phyloP scores from a whole-genome alignment of 1,140 invertebrate species.

The Rhynchophorus ferrugineus region DNA sequence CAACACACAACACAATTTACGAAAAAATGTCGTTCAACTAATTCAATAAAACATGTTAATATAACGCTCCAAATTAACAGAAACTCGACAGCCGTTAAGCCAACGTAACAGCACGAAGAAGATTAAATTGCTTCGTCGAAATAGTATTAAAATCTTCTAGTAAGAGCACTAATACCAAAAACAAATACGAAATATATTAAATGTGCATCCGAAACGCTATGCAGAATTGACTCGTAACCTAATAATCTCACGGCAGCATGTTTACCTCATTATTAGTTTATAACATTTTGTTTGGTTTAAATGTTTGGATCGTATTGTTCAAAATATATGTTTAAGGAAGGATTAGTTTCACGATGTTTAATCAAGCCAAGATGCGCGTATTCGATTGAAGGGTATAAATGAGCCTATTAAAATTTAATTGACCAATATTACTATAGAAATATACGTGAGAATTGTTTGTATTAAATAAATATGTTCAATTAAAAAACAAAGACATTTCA shows the following conservation, averaged over 20 bases:
- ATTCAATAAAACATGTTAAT: too few relatives aligned
- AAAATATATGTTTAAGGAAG: conserved; percentile 19
- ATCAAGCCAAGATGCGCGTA: neutral
- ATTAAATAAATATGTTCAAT: too few relatives aligned
- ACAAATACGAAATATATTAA: neutral
- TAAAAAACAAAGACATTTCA: too few relatives aligned
- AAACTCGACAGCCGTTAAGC: too few relatives aligned
- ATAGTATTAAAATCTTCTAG: neutral
- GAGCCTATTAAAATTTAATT: conserved; percentile 4
- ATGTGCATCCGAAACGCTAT: neutral
- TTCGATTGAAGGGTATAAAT: neutral
- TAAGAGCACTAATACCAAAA: neutral
- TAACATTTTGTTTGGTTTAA: conserved; percentile 24
- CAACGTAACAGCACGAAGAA: too few relatives aligned
- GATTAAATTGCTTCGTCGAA: neutral
- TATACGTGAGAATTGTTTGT: too few relatives aligned
- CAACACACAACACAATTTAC: too few relatives aligned
- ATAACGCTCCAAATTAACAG: too few relatives aligned
- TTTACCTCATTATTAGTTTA: conserved; percentile 24
- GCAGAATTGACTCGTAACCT: conserved; percentile 8
- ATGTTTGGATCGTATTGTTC: conserved; percentile 20
- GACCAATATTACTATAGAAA: too few relatives aligned
- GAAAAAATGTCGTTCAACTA: too few relatives aligned
- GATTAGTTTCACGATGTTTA: conserved; percentile 22
- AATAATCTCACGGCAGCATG: conserved; percentile 19